Base-by-base conservation (phyloP, 2,113 vertebrate genomes). In the Pygoscelis adeliae region DNA sequence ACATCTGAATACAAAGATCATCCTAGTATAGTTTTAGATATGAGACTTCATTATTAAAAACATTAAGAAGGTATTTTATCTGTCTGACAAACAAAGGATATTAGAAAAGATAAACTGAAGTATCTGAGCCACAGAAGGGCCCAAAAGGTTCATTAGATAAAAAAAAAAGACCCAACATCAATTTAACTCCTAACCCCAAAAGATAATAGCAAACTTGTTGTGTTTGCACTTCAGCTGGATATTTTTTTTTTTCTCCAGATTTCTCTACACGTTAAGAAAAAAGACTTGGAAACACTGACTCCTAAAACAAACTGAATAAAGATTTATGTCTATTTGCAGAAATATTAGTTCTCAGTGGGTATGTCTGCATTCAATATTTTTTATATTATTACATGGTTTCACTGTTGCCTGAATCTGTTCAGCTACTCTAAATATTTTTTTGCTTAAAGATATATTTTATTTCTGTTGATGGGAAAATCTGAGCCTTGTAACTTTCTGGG, bases 1-100 rank as follows among this genome's bases (percentile, higher is more conserved):
- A 53, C 58, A 72, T 40, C 58, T 77, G 76, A 96, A 93, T 66
- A 97, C 46, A 58, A 90, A 73, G 63, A 93, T 70, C 72, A 78
- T 63, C 72, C 46, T 63, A 30, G 30, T 38, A 78, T 3, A 79
- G 56, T 74, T 93, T 87, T 63, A 93, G 72, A 89, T 67, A 56
- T 44, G 67, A 92, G 72, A 29, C 61, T 92, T 90, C 59, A 78
- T 94, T 95, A 86, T 71, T 94, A 93, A 97, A 93, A 97, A 89
- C n/a, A 83, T 93, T 90, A 84, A 44, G 0, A 3, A 80, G 23
- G 58, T 71, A 80, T 92, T 92, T 95, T 81, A 90, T 84, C 67
- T 83, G 20, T 89, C 76, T 92, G 76, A 67, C 88, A 95, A 93
- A 82, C 40, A 96, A 84, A 87, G 83, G 89, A 67, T 82, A 93